Evolutionary conservation across 2,888 invertebrate species (phyloP).

Genomic region (Coronaproctus castanopsis): DNA sequence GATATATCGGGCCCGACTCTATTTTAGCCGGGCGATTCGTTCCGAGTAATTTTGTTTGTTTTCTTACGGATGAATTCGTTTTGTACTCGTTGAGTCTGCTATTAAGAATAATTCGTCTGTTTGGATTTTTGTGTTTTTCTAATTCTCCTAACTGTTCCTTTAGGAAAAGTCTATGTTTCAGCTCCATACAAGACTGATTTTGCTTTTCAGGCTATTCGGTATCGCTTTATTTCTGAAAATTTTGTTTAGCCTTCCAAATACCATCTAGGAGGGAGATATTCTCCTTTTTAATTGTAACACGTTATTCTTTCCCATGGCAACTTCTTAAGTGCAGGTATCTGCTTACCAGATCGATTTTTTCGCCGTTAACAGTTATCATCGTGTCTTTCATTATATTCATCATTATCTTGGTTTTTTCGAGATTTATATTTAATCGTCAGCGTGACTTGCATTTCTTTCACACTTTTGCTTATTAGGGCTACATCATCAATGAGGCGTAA

Average conservation of each 20-base stretch:
- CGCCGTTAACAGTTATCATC: neutral
- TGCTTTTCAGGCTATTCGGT: neutral
- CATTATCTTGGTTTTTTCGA: neutral
- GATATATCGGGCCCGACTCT: neutral
- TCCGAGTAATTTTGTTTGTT: neutral
- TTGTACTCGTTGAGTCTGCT: neutral
- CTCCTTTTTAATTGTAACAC: neutral
- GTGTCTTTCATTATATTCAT: neutral
- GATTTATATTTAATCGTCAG: neutral
- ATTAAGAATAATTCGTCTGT: neutral
- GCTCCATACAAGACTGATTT: neutral
- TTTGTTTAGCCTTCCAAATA: neutral
- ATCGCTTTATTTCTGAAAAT: neutral
- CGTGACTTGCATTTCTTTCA: neutral
- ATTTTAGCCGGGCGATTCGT: neutral
- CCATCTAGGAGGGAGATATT: neutral
- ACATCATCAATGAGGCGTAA: too few species aligned
- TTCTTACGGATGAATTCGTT: neutral
- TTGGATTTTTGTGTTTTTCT: neutral
- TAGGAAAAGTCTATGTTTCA: neutral
- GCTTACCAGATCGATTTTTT: neutral
- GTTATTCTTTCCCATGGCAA: neutral
- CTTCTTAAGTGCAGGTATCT: neutral
- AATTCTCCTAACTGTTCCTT: neutral
- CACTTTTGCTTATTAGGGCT: neutral